Evolutionary conservation across 2,113 vertebrate genomes (phyloP).

Genomic region (Archocentrus centrarchus): DNA sequence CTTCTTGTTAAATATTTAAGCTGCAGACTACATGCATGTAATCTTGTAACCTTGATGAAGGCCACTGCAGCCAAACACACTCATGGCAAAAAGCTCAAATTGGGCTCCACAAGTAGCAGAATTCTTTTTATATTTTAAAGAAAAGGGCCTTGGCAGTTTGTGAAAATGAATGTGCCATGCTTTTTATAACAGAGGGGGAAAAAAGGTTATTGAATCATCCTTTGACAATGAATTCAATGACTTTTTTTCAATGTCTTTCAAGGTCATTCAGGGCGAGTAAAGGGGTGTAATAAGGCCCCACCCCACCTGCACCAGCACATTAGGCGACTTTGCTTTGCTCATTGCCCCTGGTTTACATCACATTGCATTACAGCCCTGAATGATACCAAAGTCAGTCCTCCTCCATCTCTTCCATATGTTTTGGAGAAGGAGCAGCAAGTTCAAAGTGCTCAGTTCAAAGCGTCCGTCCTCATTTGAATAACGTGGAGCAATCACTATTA

Average conservation of each 20-base stretch:
- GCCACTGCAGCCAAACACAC: not conserved
- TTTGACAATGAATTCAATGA: constrained; percentile 19
- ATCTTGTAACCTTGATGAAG: constrained; percentile 11
- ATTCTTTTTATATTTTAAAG: constrained; percentile 12
- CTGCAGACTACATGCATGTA: not conserved
- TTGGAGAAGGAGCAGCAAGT: constrained; percentile 63
- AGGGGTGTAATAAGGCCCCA: not conserved
- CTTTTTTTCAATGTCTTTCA: constrained; percentile 16
- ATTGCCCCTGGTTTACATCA: constrained; percentile 72
- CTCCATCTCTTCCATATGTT: constrained; percentile 66
- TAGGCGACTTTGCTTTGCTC: constrained; percentile 43
- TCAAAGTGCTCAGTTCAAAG: constrained; percentile 75
- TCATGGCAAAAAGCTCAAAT: not conserved
- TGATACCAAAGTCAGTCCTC: constrained; percentile 62
- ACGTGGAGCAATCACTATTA: constrained; percentile 77
- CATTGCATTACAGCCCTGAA: constrained; percentile 64
- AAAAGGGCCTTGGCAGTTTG: constrained; percentile 35
- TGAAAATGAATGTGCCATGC: not conserved
- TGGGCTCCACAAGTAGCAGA: not conserved
- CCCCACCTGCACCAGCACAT: constrained; percentile 20
- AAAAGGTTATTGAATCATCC: not conserved
- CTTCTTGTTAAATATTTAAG: not conserved
- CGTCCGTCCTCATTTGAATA: constrained; percentile 75
- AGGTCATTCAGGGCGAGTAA: constrained; percentile 27
- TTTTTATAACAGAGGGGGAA: not conserved